Percentiles rank a stretch among this genome's conserved stretches.
Evolutionary conservation across 1,140 invertebrate genomes (phyloP).

Genomic region (Drosophila nigromelanica): DNA sequence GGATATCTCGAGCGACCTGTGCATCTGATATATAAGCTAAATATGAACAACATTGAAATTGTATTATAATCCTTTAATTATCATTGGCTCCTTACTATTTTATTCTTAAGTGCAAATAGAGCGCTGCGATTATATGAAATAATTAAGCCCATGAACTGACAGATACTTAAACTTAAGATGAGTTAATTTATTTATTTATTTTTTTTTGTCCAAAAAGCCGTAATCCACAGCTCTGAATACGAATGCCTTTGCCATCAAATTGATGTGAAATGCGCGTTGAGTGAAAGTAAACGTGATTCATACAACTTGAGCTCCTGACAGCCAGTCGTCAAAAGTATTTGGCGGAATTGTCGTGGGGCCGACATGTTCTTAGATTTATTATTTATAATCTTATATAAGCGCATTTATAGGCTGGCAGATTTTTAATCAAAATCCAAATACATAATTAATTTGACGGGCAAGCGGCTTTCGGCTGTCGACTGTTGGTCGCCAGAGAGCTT

Average conservation of each 20-base stretch:
- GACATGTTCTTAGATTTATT: constrained; percentile 36
- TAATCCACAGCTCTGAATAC: background rate
- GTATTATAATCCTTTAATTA: too few species aligned
- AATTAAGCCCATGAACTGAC: background rate
- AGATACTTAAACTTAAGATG: background rate
- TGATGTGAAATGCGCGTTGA: background rate
- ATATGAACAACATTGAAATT: too few species aligned
- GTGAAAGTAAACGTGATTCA: constrained; percentile 5
- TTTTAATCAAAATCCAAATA: constrained; percentile 61
- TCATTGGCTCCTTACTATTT: too few species aligned
- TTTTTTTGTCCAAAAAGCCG: background rate
- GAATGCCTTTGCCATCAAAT: too few species aligned
- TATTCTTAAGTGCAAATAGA: too few species aligned
- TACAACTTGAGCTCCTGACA: constrained; percentile 13
- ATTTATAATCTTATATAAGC: constrained; percentile 53
- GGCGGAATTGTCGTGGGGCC: constrained; percentile 9
- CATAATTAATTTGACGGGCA: constrained; percentile 54
- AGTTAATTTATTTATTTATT: background rate
- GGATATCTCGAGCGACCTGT: too few species aligned
- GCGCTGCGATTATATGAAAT: too few species aligned
- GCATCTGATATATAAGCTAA: too few species aligned
- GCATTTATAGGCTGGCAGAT: constrained; percentile 34
- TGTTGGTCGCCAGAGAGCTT: background rate
- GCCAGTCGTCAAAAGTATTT: constrained; percentile 23
- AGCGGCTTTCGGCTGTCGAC: background rate